A percentile compares a stretch with the other conserved stretches of the same genome.
Conservation (phyloP, 30 jellyfish, hydroid and myxozoan genomes). For the Rhopilema esculentum region DNA sequence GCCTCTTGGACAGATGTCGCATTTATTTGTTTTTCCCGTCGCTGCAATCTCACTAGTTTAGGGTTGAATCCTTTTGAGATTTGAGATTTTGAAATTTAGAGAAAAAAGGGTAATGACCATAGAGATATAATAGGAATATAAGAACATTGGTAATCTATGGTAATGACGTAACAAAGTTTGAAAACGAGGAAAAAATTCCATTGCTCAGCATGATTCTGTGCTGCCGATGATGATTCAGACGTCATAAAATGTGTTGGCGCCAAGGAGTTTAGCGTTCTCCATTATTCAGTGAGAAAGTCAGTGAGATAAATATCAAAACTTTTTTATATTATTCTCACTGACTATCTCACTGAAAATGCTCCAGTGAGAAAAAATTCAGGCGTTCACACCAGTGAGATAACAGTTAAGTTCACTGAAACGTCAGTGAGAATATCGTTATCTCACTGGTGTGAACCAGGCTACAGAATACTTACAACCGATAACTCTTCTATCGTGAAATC, state of each 20-base stretch:
- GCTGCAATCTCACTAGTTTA: neutral
- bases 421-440: constrained; percentile 4
- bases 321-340: neutral
- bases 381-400: constrained; percentile 28
- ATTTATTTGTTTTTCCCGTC: constrained; percentile 18
- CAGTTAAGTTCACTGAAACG: neutral
- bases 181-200: neutral
- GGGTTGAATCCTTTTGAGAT: constrained; percentile 1
- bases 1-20: too few relatives aligned
- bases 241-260: neutral
- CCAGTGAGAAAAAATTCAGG: too few relatives aligned
- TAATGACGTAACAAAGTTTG: neutral
- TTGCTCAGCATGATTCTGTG: constrained; percentile 2
- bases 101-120: too few relatives aligned
- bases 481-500: too few relatives aligned
- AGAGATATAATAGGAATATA: too few relatives aligned
- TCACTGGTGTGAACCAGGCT: constrained; percentile 30
- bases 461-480: neutral
- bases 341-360: too few relatives aligned
- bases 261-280: neutral
- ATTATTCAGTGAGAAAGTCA: neutral
- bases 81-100: constrained; percentile 1
- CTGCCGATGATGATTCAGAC: neutral
- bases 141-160: too few relatives aligned
- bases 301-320: constrained; percentile 4